Evolutionary conservation across 2,797 vertebrate genomes (phyloP), one percentile per base, ranked within the genome.

Genomic region (Falco naumanni): DNA sequence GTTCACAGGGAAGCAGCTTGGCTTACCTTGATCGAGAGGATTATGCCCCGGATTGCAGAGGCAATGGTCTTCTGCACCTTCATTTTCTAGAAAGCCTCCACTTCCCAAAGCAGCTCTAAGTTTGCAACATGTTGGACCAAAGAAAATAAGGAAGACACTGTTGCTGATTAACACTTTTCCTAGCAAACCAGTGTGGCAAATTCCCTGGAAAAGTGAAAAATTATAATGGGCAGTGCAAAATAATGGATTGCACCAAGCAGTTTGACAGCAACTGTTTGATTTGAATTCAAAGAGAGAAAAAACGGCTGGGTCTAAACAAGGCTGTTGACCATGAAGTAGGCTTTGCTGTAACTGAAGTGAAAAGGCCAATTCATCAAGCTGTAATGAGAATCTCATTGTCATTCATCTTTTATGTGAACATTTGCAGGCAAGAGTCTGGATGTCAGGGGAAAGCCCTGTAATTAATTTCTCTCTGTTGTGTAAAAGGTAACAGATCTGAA

Each of bases 401-500:
- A 96, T 96, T 97, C 92, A 91, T 96, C 95, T 96, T 92, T 92
- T 33, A 91, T 61, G 93, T 33, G 93, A 95, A 77, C 89, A 85
- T 85, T 96, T 83, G 81, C 90, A 92, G 93, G 78, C 78, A 87
- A 61, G 95, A 94, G 65, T 16, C 87, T 83, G 81, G 57, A 70
- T 76, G 84, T 91, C 93, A 93, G 37, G 87, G 93, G 89, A 96
- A 93, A 95, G 84, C 78, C 84, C 78, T 80, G 89, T 92, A 96
- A 97, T 96, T 93, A 96, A 97, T 96, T 92, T 90, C 87, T 96
- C 94, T 95, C 68, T 84, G 84, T 25, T 96, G 75, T 71, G 82
- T 92, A 92, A 94, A 95, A 96, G 93, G 93, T 95, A 95, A 92
- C 57, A 9, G 91, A 90, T 95, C 89, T 83, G 81, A 96, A 68